Evolutionary conservation across 2,113 vertebrate species (phyloP).

Genomic region (Sciurus niger): DNA sequence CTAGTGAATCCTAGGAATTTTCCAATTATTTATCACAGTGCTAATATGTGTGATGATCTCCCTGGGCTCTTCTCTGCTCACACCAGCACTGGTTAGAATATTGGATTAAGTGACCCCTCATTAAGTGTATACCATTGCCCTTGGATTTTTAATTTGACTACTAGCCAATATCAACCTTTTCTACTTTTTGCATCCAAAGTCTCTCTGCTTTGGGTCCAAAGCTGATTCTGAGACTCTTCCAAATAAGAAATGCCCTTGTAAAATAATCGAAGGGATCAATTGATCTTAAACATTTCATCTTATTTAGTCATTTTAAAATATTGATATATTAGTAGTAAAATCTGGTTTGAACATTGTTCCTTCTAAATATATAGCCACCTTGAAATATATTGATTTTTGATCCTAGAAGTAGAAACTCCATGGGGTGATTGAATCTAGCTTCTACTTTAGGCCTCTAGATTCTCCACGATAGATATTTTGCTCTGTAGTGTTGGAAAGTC

Average conservation of each 20-base stretch:
- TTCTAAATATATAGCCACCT: not conserved
- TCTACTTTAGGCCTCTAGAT: conserved; percentile 39
- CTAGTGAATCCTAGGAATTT: conserved; percentile 71
- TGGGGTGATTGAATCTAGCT: conserved; percentile 5
- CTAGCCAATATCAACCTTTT: conserved; percentile 58
- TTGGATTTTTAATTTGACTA: conserved; percentile 70
- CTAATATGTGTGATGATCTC: conserved; percentile 74
- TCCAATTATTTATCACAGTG: conserved; percentile 77
- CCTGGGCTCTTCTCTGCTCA: conserved; percentile 60
- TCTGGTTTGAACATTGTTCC: not conserved
- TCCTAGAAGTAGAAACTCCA: conserved; percentile 46
- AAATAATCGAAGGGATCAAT: conserved; percentile 72
- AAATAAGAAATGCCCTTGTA: conserved; percentile 72
- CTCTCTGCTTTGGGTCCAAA: conserved; percentile 70
- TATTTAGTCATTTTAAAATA: conserved; percentile 22
- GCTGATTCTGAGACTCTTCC: conserved; percentile 63
- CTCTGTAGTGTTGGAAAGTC: not conserved
- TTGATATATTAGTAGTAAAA: conserved; percentile 12
- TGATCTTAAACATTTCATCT: conserved; percentile 62
- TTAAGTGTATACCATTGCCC: conserved; percentile 68
- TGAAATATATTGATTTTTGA: conserved; percentile 45
- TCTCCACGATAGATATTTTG: conserved; percentile 10
- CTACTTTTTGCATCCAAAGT: conserved; percentile 58
- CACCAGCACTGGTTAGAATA: conserved; percentile 71
- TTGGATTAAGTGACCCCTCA: conserved; percentile 68